Evolutionary conservation across 2,888 invertebrate genomes (phyloP).

Genomic region (Esperia sulphurella): DNA sequence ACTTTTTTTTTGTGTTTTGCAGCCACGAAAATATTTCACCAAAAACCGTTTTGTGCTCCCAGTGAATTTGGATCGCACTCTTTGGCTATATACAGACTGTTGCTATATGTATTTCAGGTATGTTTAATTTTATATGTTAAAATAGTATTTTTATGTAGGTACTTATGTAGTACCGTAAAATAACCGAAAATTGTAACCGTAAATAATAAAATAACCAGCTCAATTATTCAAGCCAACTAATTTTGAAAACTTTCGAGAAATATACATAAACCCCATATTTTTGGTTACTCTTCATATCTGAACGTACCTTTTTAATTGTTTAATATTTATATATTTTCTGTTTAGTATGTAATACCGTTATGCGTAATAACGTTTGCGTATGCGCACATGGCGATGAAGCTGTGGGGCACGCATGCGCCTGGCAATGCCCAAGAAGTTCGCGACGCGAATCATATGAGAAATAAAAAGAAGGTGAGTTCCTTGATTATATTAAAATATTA

Average conservation of each 20-base stretch:
- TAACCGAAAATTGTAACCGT: no score
- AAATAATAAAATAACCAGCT: no score
- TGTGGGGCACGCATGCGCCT: constrained; percentile 89
- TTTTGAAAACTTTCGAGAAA: no score
- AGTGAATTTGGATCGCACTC: constrained; percentile 76
- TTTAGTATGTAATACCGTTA: constrained; percentile 88
- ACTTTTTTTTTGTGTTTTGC: constrained; percentile 29
- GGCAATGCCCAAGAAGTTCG: constrained; percentile 88
- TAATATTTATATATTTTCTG: constrained; percentile 15
- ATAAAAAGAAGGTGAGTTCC: constrained; percentile 86
- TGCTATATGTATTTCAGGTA: constrained; percentile 77
- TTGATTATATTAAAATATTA: neutral
- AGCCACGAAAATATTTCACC: constrained; percentile 63
- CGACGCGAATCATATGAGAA: constrained; percentile 88
- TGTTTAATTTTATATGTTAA: constrained; percentile 27
- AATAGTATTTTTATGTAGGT: neutral
- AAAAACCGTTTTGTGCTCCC: constrained; percentile 80
- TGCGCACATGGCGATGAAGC: constrained; percentile 86
- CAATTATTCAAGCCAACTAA: no score
- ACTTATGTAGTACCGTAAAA: no score
- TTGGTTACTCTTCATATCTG: neutral
- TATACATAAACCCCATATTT: neutral
- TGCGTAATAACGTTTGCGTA: constrained; percentile 91
- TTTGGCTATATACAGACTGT: constrained; percentile 77
- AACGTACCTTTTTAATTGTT: neutral